Evolutionary conservation across 2,888 invertebrate genomes (phyloP).

Genomic region (Xanthia icteritia): DNA sequence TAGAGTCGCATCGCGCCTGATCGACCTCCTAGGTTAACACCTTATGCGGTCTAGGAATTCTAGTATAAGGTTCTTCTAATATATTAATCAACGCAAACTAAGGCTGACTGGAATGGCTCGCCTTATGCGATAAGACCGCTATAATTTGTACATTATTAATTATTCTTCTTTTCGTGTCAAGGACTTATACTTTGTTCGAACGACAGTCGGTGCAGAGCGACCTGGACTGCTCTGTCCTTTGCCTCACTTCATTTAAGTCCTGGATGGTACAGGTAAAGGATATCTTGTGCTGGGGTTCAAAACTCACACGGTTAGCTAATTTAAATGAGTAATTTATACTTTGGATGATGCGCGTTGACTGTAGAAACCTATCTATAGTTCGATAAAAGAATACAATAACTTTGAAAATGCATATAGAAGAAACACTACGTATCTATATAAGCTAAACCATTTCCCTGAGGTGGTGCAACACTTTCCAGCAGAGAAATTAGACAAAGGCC

Average conservation of each 20-base stretch:
- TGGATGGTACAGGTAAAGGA: too few relatives aligned
- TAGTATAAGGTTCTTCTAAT: background rate
- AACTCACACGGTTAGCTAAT: too few relatives aligned
- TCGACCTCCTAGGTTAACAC: background rate
- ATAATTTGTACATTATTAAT: too few relatives aligned
- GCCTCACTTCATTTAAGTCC: background rate
- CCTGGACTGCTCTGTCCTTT: background rate
- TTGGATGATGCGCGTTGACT: too few relatives aligned
- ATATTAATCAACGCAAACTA: background rate
- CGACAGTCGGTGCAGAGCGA: too few relatives aligned
- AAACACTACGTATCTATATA: background rate
- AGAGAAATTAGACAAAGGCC: slow-evolving; percentile 30
- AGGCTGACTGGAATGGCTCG: background rate
- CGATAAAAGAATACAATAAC: background rate
- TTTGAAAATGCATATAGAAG: background rate
- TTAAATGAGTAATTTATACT: too few relatives aligned
- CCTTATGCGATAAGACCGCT: background rate
- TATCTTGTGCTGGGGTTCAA: too few relatives aligned
- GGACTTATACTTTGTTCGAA: background rate
- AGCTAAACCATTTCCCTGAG: background rate
- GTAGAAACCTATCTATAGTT: too few relatives aligned
- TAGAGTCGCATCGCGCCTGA: too few relatives aligned
- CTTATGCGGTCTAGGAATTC: background rate
- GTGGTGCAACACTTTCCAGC: slow-evolving; percentile 14
- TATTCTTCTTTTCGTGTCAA: background rate